Evolutionary conservation across 2,113 vertebrate genomes (phyloP).

Genomic region (Jacana jacana): DNA sequence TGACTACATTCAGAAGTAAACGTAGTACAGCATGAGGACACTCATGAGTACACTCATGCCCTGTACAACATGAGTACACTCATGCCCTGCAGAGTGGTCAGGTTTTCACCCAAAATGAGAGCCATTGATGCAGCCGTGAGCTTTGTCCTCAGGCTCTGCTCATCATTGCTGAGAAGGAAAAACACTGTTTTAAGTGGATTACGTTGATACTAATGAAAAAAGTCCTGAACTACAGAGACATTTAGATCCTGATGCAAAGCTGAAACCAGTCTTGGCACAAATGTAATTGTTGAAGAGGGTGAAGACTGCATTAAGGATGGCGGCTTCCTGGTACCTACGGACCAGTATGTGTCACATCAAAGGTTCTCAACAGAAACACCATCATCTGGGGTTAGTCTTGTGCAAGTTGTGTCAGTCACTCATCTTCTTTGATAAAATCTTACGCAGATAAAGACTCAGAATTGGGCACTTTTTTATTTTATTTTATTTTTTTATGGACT

Average conservation of each 20-base stretch:
- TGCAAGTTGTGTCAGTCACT: background rate
- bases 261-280: background rate
- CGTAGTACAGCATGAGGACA: background rate
- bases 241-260: background rate
- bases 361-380: background rate
- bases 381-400: background rate
- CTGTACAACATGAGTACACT: too few species aligned
- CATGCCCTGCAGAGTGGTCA: background rate
- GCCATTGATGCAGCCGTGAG: background rate
- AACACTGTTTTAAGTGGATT: background rate
- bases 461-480: background rate
- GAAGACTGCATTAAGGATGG: background rate
- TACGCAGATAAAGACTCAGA: accelerated
- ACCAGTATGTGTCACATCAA: background rate
- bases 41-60: too few species aligned
- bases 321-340: background rate
- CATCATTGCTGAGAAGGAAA: background rate
- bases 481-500: background rate
- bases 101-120: background rate
- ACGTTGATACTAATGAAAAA: background rate
- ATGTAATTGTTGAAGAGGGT: background rate
- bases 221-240: background rate
- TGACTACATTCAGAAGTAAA: background rate
- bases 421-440: background rate
- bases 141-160: background rate